Conservation (phyloP, 2,888 invertebrate species). For the Arge pagana region DNA sequence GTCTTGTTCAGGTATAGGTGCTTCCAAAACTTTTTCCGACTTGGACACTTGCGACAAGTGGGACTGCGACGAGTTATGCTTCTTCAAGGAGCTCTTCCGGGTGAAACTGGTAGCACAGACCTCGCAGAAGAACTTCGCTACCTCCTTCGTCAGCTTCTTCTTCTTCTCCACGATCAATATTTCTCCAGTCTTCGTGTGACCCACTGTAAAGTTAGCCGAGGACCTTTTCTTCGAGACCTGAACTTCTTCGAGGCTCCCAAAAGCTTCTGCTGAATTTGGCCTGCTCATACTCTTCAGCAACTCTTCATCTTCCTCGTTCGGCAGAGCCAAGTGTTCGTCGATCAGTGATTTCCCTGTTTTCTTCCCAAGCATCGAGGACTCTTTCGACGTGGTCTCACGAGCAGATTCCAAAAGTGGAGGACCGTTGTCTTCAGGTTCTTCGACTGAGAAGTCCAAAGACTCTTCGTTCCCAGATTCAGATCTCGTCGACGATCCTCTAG, state of each 20-base stretch:
- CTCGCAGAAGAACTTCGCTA: constrained; percentile 51
- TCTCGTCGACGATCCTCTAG: constrained; percentile 13
- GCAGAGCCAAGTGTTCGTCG: constrained; percentile 34
- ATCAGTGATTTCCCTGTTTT: constrained; percentile 35
- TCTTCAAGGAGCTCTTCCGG: constrained; percentile 52
- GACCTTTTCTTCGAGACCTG: constrained; percentile 43
- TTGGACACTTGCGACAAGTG: constrained; percentile 45
- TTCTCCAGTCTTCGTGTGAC: constrained; percentile 52
- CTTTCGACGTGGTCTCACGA: too few relatives aligned
- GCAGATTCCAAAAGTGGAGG: too few relatives aligned
- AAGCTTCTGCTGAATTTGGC: background rate
- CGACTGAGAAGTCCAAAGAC: too few relatives aligned
- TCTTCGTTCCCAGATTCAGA: too few relatives aligned
- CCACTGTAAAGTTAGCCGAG: constrained; percentile 50
- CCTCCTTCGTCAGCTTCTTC: constrained; percentile 54
- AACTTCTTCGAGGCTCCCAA: constrained; percentile 29
- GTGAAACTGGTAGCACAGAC: constrained; percentile 54
- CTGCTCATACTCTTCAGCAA: background rate
- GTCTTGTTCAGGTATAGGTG: background rate
- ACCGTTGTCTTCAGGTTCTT: too few relatives aligned
- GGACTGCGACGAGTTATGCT: constrained; percentile 54
- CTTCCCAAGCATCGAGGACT: too few relatives aligned
- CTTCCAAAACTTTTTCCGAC: constrained; percentile 13
- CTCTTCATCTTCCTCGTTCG: constrained; percentile 16
- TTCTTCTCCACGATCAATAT: constrained; percentile 53